Evolutionary conservation across 1,140 invertebrate genomes (phyloP).

Genomic region (Bactericera cockerelli): DNA sequence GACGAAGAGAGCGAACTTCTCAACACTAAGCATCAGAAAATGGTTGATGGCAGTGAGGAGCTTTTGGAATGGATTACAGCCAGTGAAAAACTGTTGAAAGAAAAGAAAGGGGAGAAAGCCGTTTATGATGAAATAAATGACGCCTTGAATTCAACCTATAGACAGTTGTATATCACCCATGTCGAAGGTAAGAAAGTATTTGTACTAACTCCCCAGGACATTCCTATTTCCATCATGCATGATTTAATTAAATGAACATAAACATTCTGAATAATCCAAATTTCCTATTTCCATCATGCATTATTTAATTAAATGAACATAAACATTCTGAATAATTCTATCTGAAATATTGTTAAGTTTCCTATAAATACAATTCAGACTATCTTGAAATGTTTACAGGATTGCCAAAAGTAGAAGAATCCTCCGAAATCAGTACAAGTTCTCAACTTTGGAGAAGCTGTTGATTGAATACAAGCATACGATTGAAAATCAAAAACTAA

Average conservation of each 20-base stretch:
- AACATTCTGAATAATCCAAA: no score
- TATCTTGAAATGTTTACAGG: no score
- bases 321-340: no score
- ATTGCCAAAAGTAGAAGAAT: background rate
- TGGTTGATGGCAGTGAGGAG: background rate
- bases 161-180: background rate
- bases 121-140: background rate
- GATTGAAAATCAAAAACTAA: background rate
- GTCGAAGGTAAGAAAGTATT: background rate
- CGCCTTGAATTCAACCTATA: background rate
- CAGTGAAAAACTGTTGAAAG: slow-evolving; percentile 1
- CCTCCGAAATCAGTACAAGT: background rate
- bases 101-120: background rate
- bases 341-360: no score
- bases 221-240: no score
- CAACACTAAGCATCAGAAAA: slow-evolving; percentile 12
- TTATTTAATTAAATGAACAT: no score
- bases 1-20: slow-evolving; percentile 1
- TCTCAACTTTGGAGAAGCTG: background rate
- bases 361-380: no score
- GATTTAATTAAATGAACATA: no score
- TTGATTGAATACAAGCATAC: slow-evolving; percentile 3
- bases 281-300: no score
- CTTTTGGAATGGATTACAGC: background rate
- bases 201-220: no score